Evolutionary conservation across 2,888 invertebrate genomes (phyloP).

Genomic region (Napeogenes inachia): DNA sequence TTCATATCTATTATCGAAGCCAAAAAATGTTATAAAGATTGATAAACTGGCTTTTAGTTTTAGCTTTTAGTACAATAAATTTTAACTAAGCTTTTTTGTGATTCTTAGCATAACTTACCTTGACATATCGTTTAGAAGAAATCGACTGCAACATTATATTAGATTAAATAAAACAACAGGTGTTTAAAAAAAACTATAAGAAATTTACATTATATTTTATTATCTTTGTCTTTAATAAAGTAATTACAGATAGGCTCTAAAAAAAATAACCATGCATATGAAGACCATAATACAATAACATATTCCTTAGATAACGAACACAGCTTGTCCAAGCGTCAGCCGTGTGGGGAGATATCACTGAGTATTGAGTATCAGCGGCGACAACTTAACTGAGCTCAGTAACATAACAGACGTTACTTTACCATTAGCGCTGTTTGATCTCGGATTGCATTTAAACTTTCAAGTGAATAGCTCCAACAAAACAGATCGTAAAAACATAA

Average conservation of each 20-base stretch:
- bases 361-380: no score
- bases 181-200: constrained; percentile 41
- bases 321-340: constrained; percentile 35
- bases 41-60: no score
- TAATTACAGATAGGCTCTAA: constrained; percentile 78
- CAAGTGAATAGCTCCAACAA: not conserved
- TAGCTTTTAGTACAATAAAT: no score
- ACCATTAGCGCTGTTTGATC: constrained; percentile 1
- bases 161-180: not conserved
- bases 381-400: not conserved
- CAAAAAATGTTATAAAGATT: no score
- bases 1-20: no score
- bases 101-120: no score
- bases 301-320: constrained; percentile 69
- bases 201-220: constrained; percentile 74
- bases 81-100: no score
- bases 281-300: constrained; percentile 75
- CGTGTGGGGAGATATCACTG: no score
- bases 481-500: not conserved
- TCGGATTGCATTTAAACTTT: constrained; percentile 1
- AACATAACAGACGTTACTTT: constrained; percentile 1
- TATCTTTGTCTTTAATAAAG: constrained; percentile 78
- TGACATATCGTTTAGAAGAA: no score
- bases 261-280: constrained; percentile 77
- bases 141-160: no score